Evolutionary conservation across 2,797 vertebrate species (phyloP), one percentile per base, ranked within the genome.

Genomic region (Crax fasciolata): DNA sequence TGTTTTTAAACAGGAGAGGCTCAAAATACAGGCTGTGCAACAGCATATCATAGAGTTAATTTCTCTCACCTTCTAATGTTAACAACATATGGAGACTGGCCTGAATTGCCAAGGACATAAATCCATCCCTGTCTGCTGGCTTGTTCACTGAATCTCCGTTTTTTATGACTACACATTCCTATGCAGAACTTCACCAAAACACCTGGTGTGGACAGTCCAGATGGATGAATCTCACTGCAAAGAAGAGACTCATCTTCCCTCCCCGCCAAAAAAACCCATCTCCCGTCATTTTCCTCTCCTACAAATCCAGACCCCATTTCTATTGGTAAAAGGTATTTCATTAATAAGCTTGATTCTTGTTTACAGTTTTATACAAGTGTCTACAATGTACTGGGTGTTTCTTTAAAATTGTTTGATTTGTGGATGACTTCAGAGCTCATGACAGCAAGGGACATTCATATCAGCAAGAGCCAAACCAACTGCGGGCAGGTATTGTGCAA

Each of bases 91-190:
- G 87, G 95, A 96, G 80, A 68, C 39, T 5, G 41, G 85, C 52
- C 71, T 77, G 67, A 89, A 57, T 46, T 93, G 91, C 91, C 87
- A 96, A 93, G 70, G 52, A 78, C 77, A 84, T 93, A 96, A 96
- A 96, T 94, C 85, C 90, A 77, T 84, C 59, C 61, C 87, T 93
- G 80, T 30, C 93, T 88, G 57, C 83, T 27, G 19, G 55, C 91
- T 95, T 84, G 44, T 67, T 90, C 85, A 48, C 67, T 79, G 89
- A 89, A 91, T 74, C 63, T 77, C 63, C 66, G 5, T 44, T 87
- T 95, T 94, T 94, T 93, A 96, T 87, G 91, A 83, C 74, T 61
- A 58, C 39, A 89, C 85, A 88, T 96, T 94, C 80, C 63, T 94
- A 51, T 18, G 25, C 7, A 89, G 43, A 41, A 76, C 39, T 89